Conservation (phyloP, 1,140 invertebrate genomes). For the Paracyclopina nana region DNA sequence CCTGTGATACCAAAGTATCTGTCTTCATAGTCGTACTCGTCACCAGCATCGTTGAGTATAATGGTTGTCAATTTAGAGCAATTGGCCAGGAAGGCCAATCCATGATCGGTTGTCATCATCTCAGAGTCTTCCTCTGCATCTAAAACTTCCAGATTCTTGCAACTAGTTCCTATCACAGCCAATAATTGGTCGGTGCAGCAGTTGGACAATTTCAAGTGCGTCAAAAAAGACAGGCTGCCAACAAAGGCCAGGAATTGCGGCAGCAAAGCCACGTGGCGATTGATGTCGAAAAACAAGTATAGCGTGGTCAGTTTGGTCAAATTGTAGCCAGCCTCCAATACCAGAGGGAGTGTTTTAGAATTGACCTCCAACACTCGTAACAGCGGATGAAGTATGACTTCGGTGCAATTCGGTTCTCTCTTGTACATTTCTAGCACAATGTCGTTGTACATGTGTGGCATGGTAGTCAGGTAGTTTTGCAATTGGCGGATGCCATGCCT, state of each 20-base stretch:
- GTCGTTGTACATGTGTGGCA: background rate
- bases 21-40: slow-evolving; percentile 16
- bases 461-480: background rate
- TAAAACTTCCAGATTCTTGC: slow-evolving; percentile 1
- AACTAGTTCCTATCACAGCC: background rate
- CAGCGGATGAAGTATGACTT: background rate
- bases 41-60: slow-evolving; percentile 9
- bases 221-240: background rate
- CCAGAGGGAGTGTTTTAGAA: background rate
- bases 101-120: slow-evolving; percentile 8
- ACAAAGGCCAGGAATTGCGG: background rate
- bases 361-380: background rate
- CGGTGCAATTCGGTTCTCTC: background rate
- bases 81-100: slow-evolving; percentile 1
- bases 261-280: background rate
- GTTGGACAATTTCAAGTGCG: background rate
- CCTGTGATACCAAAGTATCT: slow-evolving; percentile 11
- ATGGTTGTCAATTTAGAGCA: background rate
- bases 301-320: background rate
- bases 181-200: background rate
- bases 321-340: background rate
- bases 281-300: background rate
- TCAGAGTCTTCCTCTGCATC: slow-evolving; percentile 12
- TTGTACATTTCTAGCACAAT: background rate
- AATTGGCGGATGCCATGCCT: background rate